These are phyloP conservation scores for Macrotrachela quadricornifera DNA, from an alignment of 1,140 invertebrate species.

Conservation along the genomic window DNA sequence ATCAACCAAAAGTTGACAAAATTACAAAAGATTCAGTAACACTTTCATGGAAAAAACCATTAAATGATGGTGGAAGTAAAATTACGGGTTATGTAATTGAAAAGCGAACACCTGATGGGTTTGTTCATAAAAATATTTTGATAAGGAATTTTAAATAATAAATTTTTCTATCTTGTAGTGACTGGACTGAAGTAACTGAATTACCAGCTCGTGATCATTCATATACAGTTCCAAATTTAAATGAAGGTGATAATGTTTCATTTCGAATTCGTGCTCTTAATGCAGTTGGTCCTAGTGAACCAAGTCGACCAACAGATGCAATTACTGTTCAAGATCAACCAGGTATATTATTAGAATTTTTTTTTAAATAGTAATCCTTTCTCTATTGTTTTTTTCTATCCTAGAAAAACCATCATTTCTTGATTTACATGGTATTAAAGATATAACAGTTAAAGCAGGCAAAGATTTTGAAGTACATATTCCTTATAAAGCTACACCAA, in stretches of 20 bases:
- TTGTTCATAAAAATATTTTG: too few relatives aligned
- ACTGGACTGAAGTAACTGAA: conserved; percentile 10
- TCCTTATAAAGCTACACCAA: conserved; percentile 77
- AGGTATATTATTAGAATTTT: conserved; percentile 11
- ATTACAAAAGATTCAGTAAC: conserved; percentile 85
- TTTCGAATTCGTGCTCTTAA: conserved; percentile 85
- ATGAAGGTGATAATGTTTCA: conserved; percentile 76
- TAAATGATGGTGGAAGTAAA: conserved; percentile 74
- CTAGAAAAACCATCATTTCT: conserved; percentile 72
- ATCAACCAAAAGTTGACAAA: conserved; percentile 73
- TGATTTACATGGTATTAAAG: conserved; percentile 67
- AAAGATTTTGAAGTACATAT: conserved; percentile 89
- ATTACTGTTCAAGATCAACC: conserved; percentile 75
- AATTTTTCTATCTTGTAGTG: conserved; percentile 46
- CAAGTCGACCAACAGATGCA: conserved; percentile 60
- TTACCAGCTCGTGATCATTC: background rate
- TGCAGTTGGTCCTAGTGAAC: conserved; percentile 71
- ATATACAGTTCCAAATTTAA: conserved; percentile 51
- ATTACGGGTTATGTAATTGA: conserved; percentile 82
- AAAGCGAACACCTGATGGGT: conserved; percentile 45
- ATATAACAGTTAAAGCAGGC: conserved; percentile 81
- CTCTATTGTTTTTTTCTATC: too few relatives aligned
- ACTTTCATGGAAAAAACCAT: conserved; percentile 73
- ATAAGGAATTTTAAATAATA: too few relatives aligned
- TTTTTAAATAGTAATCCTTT: background rate